Conservation (phyloP, 2,888 invertebrate species). For the Xestia c-nigrum region DNA sequence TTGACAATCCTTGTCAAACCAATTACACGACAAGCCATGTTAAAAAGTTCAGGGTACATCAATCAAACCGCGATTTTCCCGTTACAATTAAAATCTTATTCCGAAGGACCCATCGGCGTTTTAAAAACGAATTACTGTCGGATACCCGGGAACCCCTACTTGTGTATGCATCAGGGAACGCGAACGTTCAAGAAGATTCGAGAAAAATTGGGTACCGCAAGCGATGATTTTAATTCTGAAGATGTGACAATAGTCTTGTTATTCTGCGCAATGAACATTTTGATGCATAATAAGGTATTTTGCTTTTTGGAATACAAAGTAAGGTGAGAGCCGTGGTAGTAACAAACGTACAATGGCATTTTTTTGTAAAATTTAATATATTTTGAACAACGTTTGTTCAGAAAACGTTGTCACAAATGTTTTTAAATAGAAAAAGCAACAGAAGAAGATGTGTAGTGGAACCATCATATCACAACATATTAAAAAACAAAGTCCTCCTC, state of each 20-base stretch:
- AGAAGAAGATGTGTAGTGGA: not conserved
- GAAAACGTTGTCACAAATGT: not conserved
- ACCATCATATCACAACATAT: too few relatives aligned
- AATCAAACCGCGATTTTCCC: conserved; percentile 76
- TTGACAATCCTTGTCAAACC: conserved; percentile 23
- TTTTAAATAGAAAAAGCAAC: not conserved
- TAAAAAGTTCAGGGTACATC: conserved; percentile 61
- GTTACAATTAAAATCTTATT: conserved; percentile 79
- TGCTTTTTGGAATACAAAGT: conserved; percentile 6
- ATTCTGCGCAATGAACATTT: conserved; percentile 34
- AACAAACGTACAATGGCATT: not conserved
- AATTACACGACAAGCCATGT: conserved; percentile 18
- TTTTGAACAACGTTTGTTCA: too few relatives aligned
- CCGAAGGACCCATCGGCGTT: conserved; percentile 60
- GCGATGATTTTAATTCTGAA: conserved; percentile 43
- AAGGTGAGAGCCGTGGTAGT: not conserved
- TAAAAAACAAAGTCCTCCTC: too few relatives aligned
- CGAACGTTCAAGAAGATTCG: conserved; percentile 68
- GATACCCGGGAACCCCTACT: conserved; percentile 73
- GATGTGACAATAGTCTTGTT: conserved; percentile 44
- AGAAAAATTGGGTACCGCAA: conserved; percentile 67
- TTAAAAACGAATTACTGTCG: conserved; percentile 77
- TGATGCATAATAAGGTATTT: conserved; percentile 7
- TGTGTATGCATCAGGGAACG: conserved; percentile 79
- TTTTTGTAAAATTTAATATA: too few relatives aligned